A percentile compares a stretch with the other conserved stretches of the same genome.
These are phyloP conservation scores for Chondrilla cf. caribensis DNA, from an alignment of 37 sponge, comb jelly and placozoan species.

Conservation along the genomic window DNA sequence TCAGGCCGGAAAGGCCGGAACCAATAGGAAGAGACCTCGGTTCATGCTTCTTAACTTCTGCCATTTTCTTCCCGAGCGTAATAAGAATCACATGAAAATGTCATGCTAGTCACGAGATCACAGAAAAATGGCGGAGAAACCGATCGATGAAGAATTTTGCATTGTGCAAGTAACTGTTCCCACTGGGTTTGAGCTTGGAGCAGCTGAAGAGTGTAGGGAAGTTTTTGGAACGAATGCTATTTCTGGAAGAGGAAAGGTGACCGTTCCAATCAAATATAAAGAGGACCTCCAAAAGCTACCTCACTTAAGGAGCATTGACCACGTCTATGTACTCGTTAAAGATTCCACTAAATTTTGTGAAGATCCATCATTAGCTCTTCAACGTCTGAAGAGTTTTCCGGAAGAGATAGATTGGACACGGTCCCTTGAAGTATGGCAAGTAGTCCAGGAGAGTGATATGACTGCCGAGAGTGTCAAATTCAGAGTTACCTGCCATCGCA, in stretches of 20 bases:
- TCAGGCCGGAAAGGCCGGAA: not conserved
- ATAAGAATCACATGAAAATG: too few species aligned
- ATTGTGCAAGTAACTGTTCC: slow-evolving; percentile 56
- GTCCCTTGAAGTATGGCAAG: slow-evolving; percentile 28
- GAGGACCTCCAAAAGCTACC: slow-evolving; percentile 26
- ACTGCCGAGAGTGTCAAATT: slow-evolving; percentile 20
- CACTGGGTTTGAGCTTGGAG: slow-evolving; percentile 64
- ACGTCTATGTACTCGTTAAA: slow-evolving; percentile 36
- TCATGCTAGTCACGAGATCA: not conserved
- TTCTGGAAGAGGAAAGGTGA: slow-evolving; percentile 23
- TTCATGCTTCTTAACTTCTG: too few species aligned
- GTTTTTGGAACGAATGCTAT: slow-evolving; percentile 14
- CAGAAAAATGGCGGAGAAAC: not conserved
- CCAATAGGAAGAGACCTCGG: not conserved
- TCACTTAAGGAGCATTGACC: slow-evolving; percentile 38
- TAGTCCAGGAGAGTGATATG: not conserved
- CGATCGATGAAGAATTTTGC: not conserved
- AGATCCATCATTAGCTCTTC: slow-evolving; percentile 21
- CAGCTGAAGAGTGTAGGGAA: slow-evolving; percentile 55
- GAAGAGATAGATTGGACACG: slow-evolving; percentile 16
- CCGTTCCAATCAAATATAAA: not conserved
- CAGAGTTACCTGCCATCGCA: slow-evolving; percentile 66
- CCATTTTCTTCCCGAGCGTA: too few species aligned
- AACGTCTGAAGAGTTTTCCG: slow-evolving; percentile 31
- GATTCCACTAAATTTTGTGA: slow-evolving; percentile 31